Conservation (phyloP, 2,113 vertebrate genomes). For the Sphaerodactylus townsendi region DNA sequence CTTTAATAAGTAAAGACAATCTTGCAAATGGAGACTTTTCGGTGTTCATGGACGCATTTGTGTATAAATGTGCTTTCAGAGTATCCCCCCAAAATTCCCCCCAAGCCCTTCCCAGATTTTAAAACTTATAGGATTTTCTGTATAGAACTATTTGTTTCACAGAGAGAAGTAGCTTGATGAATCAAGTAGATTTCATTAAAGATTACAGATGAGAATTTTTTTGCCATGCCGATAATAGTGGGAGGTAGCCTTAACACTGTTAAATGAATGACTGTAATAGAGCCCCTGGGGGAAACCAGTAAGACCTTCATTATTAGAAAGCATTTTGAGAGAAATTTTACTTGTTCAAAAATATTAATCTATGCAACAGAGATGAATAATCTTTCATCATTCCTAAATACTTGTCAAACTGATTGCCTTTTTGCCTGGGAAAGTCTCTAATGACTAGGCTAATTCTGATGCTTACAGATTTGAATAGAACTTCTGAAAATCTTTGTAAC, state of each 20-base stretch:
- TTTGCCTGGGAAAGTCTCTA: background rate
- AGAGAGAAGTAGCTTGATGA: background rate
- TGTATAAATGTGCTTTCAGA: background rate
- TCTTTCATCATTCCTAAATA: background rate
- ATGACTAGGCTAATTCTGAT: background rate
- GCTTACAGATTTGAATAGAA: background rate
- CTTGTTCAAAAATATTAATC: background rate
- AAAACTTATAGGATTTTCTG: background rate
- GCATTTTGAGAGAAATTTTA: background rate
- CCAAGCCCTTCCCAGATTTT: too few relatives aligned
- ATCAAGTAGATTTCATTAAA: background rate
- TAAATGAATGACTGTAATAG: background rate
- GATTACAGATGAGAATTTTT: background rate
- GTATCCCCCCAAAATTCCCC: background rate
- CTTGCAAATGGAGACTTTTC: background rate
- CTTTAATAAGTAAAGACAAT: background rate
- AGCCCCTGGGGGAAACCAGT: fast-evolving
- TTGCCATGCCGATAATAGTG: background rate
- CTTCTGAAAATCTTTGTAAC: background rate
- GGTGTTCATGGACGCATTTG: background rate
- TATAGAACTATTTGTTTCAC: background rate
- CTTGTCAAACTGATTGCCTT: background rate
- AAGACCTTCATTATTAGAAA: background rate
- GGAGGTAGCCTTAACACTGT: background rate
- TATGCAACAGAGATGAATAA: background rate